Conservation (phyloP, 2,797 vertebrate genomes). For the Oreortyx pictus region DNA sequence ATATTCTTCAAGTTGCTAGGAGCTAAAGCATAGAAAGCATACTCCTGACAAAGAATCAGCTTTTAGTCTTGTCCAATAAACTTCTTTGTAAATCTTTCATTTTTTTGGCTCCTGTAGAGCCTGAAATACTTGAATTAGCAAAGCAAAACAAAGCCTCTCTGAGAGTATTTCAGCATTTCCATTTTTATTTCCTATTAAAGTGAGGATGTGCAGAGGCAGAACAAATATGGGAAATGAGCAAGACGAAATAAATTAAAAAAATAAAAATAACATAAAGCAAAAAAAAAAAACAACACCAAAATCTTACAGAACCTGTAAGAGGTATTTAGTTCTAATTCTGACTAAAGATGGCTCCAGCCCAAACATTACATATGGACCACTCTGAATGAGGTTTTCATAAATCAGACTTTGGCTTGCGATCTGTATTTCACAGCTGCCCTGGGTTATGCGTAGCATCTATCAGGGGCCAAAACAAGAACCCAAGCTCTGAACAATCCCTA, state of each 20-base stretch:
- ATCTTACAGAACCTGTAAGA: conserved; percentile 25
- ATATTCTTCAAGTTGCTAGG: background rate
- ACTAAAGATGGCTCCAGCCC: conserved; percentile 49
- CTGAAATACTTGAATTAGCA: background rate
- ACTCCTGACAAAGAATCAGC: background rate
- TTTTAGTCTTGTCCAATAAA: background rate
- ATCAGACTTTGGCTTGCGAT: conserved; percentile 24
- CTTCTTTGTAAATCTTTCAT: background rate
- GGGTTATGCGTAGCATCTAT: background rate
- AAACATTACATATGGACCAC: background rate
- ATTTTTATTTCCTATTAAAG: background rate
- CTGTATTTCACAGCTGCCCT: conserved; percentile 39
- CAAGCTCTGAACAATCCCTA: background rate
- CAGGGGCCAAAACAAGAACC: background rate
- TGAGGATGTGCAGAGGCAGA: background rate
- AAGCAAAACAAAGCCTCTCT: background rate
- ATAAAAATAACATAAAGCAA: too few relatives aligned
- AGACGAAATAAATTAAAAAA: background rate
- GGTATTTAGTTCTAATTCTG: background rate
- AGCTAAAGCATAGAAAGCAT: background rate
- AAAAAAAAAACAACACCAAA: background rate
- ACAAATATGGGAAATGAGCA: background rate
- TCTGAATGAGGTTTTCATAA: conserved; percentile 60
- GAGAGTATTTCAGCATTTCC: background rate
- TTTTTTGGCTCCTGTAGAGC: background rate